A percentile compares a stretch with the other conserved stretches of the same genome.
These are phyloP conservation scores for Emydura subglobosa DNA, from an alignment of 2,113 vertebrate species.

Conservation along the genomic window DNA sequence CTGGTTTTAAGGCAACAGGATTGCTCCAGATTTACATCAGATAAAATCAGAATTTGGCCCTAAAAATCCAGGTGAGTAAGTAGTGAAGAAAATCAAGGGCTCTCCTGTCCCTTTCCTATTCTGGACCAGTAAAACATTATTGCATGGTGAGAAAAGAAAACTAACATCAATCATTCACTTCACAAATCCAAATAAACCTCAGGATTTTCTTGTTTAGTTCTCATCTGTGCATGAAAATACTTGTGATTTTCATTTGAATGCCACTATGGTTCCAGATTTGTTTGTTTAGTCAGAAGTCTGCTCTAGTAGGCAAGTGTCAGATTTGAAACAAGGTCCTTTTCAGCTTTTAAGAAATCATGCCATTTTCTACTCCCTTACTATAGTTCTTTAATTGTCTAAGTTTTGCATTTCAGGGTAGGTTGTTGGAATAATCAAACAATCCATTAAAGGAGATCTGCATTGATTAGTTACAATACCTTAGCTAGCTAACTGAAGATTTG, in stretches of 20 bases:
- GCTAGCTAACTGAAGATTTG: not conserved
- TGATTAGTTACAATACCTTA: not conserved
- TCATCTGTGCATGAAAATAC: not conserved
- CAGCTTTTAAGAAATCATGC: not conserved
- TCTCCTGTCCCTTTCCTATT: not conserved
- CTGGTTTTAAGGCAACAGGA: not conserved
- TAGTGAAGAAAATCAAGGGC: not conserved
- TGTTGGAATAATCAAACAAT: not conserved
- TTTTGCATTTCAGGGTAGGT: not conserved
- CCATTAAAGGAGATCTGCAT: not conserved
- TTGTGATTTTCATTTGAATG: not conserved
- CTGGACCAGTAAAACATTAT: not conserved
- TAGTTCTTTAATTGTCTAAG: not conserved
- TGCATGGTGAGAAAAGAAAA: not conserved
- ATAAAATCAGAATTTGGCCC: not conserved
- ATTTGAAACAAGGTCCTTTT: not conserved
- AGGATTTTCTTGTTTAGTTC: not conserved
- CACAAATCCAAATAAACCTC: not conserved
- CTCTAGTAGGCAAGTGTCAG: not conserved
- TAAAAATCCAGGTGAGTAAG: not conserved
- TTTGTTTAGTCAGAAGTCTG: not conserved
- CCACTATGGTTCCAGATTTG: not conserved
- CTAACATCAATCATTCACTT: not conserved
- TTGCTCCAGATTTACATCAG: not conserved
- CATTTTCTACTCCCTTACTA: not conserved